A percentile compares a stretch with the other conserved stretches of the same genome.
These are phyloP conservation scores for Parnassius apollo DNA, from an alignment of 2,888 invertebrate species.

Conservation along the genomic window DNA sequence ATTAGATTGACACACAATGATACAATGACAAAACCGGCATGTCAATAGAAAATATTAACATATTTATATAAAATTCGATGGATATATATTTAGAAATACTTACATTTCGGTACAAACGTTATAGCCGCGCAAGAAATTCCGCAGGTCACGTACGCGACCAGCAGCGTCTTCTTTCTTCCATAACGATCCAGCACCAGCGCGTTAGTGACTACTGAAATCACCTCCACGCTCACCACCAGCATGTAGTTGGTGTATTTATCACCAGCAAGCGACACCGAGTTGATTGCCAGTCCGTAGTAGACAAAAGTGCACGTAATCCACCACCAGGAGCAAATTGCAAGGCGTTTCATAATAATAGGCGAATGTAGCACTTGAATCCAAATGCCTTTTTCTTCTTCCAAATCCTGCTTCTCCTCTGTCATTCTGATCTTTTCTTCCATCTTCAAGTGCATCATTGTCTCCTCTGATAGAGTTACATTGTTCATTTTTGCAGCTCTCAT, in stretches of 20 bases:
- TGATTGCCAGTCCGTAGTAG: conserved; percentile 90
- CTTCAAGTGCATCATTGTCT: conserved; percentile 63
- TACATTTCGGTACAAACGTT: conserved; percentile 74
- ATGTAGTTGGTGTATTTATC: conserved; percentile 90
- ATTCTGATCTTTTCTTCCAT: conserved; percentile 56
- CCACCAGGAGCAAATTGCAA: conserved; percentile 79
- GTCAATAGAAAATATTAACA: too few relatives aligned
- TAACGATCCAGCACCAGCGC: conserved; percentile 83
- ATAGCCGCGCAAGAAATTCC: conserved; percentile 77
- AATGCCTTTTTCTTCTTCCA: conserved; percentile 46
- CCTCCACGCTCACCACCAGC: conserved; percentile 84
- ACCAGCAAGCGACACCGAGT: conserved; percentile 87
- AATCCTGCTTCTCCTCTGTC: conserved; percentile 46
- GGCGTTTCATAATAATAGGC: conserved; percentile 64
- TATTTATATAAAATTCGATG: too few relatives aligned
- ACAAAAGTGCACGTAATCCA: conserved; percentile 91
- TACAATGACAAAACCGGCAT: too few relatives aligned
- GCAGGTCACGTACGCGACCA: conserved; percentile 81
- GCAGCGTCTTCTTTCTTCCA: conserved; percentile 83
- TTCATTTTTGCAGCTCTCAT: conserved; percentile 84
- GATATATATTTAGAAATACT: conserved; percentile 32
- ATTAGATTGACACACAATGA: too few relatives aligned
- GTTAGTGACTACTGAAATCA: conserved; percentile 85
- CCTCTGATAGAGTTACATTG: conserved; percentile 68
- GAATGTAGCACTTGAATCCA: conserved; percentile 62